Base-by-base conservation (phyloP, 2,113 vertebrate species). In the Dicaeum eximium region DNA sequence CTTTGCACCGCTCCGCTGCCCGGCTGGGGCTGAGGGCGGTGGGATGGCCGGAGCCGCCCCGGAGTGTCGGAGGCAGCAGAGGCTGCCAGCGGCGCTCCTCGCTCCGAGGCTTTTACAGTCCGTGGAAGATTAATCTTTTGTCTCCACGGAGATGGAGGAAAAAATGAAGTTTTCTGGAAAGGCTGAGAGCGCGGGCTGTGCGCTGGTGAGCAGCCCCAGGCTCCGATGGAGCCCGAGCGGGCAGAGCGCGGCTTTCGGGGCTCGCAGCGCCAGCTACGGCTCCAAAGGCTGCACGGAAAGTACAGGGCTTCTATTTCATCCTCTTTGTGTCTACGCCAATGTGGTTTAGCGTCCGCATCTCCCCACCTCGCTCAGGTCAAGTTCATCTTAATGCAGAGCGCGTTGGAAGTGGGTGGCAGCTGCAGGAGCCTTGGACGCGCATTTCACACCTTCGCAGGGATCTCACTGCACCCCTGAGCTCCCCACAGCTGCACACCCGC, bases 401-500 rank as follows among this genome's bases (percentile, higher is more conserved):
- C 20, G 7, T 22, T 3, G 3, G 0, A 1, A 48, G 61, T 0
- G 9, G 72, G 56, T 1, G 70, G 15, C 0, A 2, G 79, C 8
- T 6, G 60, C 64, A 4, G 72, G 35, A 42, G 42, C 8, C 48
- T 60, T 1, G 74, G 53, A 2, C 25, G 48, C 1, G 11, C 11
- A 0, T 58, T 44, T 20, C 24, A 8, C 67, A 15, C 10, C 25
- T 1, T 7, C 3, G 31, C 0, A 1, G 60, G 45, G 19, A 6
- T n/a, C 3, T 23, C 77, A 3, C 0, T 18, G 69, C 13, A 15
- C 31, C 22, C 7, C 54, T 0, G 60, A 37, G 53, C 60, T 28
- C 57, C 1, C 15, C 70, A 37, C 14, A 8, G 73, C 47, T 13
- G 19, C 38, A 33, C 50, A 4, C 9, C 24, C 5, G 0, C 33